These are phyloP conservation scores for Holothuria leucospilota DNA, from an alignment of 53 echinoderm and acorn worm genomes.

Conservation along the genomic window DNA sequence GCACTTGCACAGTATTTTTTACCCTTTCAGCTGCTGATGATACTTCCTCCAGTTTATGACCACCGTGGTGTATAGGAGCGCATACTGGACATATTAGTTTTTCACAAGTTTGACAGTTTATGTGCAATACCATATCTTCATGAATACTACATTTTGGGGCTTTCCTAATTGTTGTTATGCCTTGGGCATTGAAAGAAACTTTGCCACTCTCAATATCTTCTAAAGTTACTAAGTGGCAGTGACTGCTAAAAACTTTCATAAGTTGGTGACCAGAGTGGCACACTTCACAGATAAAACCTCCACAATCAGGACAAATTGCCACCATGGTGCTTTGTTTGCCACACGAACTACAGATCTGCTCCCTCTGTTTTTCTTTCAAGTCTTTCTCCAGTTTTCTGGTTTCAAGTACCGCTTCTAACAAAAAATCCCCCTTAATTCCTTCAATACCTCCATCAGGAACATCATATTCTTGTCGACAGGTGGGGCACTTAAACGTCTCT, in stretches of 20 bases:
- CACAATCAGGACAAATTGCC: slow-evolving; percentile 10
- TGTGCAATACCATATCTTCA: background rate
- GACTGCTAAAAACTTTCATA: background rate
- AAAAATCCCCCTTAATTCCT: background rate
- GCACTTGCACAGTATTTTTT: background rate
- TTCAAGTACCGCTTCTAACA: background rate
- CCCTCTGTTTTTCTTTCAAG: background rate
- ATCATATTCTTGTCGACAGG: slow-evolving; percentile 2
- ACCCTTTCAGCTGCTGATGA: background rate
- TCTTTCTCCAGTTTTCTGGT: background rate
- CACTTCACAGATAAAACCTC: background rate
- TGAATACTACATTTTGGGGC: background rate
- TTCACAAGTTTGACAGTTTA: background rate
- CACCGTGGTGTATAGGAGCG: background rate
- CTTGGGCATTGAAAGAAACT: background rate
- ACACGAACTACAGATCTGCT: background rate
- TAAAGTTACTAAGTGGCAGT: background rate
- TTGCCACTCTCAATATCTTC: background rate
- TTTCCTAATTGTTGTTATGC: background rate
- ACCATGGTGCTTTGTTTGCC: background rate
- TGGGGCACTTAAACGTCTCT: background rate
- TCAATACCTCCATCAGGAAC: background rate
- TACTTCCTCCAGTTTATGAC: background rate
- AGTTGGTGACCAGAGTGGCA: background rate
- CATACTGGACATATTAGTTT: background rate